Conservation (phyloP, 2,888 invertebrate genomes). For the Hydrotaea cyrtoneurina region DNA sequence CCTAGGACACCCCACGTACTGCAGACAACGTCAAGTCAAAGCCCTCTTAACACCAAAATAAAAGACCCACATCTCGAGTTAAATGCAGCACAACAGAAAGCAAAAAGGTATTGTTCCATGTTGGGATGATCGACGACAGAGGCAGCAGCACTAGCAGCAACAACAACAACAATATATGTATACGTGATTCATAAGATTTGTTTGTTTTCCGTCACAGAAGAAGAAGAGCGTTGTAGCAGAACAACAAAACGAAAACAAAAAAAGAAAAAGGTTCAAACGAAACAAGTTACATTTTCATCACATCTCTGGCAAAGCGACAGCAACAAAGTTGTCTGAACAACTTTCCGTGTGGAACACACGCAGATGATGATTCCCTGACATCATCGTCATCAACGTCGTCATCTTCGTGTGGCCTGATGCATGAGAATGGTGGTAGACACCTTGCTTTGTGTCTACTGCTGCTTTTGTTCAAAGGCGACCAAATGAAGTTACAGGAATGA, state of each 20-base stretch:
- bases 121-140: conserved; percentile 38
- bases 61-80: conserved; percentile 65
- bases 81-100: conserved; percentile 40
- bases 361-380: not conserved
- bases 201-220: conserved; percentile 24
- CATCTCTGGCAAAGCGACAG: not conserved
- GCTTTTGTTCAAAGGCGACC: conserved; percentile 7
- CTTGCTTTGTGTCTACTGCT: not conserved
- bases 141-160: conserved; percentile 16
- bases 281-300: conserved; percentile 55
- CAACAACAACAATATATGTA: conserved; percentile 14
- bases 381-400: too few species aligned
- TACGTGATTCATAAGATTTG: conserved; percentile 63
- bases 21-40: conserved; percentile 57
- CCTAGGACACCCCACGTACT: conserved; percentile 8
- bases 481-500: not conserved
- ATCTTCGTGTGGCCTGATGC: not conserved
- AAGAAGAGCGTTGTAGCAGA: not conserved
- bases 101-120: conserved; percentile 61
- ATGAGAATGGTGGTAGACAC: not conserved
- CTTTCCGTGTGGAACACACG: conserved; percentile 1
- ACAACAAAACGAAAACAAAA: conserved; percentile 23
- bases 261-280: not conserved
- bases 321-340: conserved; percentile 5
- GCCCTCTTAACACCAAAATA: conserved; percentile 62